Evolutionary conservation across 2,888 invertebrate genomes (phyloP).

Genomic region (Ectobius pallidus): DNA sequence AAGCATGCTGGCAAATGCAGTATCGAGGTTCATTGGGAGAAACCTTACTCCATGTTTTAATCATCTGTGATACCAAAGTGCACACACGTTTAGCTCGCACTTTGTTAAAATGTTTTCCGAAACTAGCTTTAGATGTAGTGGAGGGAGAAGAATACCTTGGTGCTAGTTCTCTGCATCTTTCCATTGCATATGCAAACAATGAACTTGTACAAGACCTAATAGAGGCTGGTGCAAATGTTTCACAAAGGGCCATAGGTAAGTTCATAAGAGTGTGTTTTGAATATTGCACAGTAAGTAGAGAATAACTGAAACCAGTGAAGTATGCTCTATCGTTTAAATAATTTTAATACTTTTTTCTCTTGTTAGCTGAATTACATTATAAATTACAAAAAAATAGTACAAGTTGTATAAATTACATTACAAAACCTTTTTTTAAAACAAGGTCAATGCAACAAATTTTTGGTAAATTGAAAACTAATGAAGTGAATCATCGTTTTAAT

Average conservation of each 20-base stretch:
- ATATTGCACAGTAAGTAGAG: too few relatives aligned
- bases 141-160: constrained; percentile 98
- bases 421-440: too few relatives aligned
- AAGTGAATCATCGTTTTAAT: too few relatives aligned
- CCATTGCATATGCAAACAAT: constrained; percentile 96
- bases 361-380: too few relatives aligned
- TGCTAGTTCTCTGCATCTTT: constrained; percentile 92
- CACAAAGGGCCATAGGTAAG: constrained; percentile 88
- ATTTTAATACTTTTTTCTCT: too few relatives aligned
- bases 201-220: constrained; percentile 93
- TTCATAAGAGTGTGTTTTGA: neutral
- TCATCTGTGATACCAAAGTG: constrained; percentile 90
- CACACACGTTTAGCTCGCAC: constrained; percentile 87
- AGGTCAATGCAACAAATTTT: too few relatives aligned
- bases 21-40: constrained; percentile 95
- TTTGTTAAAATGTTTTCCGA: constrained; percentile 89
- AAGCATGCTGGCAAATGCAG: constrained; percentile 98
- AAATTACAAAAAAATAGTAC: too few relatives aligned
- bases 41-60: constrained; percentile 90
- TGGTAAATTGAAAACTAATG: too few relatives aligned
- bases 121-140: constrained; percentile 89
- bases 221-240: constrained; percentile 89
- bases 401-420: too few relatives aligned
- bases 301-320: too few relatives aligned
- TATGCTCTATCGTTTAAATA: too few relatives aligned